Conservation (phyloP, 2,797 vertebrate species). For the Enteromius radiatus region DNA sequence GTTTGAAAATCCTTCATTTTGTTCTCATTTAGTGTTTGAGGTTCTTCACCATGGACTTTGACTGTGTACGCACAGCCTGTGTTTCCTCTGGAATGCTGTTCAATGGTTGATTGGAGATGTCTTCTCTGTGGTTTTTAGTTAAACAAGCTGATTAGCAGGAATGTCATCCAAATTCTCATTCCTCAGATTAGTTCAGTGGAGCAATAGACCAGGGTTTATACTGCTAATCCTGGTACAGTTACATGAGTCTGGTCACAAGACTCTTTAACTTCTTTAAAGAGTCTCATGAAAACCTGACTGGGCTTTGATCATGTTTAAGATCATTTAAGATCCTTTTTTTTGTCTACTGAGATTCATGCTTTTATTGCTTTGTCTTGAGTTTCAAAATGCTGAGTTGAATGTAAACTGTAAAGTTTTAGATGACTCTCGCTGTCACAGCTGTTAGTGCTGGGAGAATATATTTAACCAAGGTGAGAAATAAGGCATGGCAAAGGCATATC, state of each 20-base stretch:
- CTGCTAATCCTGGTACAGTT: constrained; percentile 19
- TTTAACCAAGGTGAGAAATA: not conserved
- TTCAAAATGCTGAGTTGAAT: not conserved
- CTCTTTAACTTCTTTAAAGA: constrained; percentile 3
- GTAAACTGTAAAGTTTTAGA: not conserved
- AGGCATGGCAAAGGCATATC: not conserved
- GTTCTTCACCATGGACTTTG: not conserved
- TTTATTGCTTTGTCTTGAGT: not conserved
- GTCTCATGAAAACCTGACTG: not conserved
- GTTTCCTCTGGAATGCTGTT: constrained; percentile 14
- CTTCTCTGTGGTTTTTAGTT: constrained; percentile 22
- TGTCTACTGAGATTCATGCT: too few species aligned
- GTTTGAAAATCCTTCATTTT: not conserved
- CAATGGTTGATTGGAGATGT: not conserved
- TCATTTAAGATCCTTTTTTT: too few species aligned
- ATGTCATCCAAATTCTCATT: constrained; percentile 32
- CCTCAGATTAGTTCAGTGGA: constrained; percentile 20
- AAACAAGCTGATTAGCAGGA: constrained; percentile 2
- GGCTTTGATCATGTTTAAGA: not conserved
- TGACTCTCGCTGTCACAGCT: not conserved
- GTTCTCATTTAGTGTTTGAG: not conserved
- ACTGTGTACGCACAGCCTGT: not conserved
- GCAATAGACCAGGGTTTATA: not conserved
- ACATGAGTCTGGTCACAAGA: constrained; percentile 23
- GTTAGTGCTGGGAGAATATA: not conserved